These are phyloP conservation scores for Synanceia verrucosa DNA, from an alignment of 2,797 vertebrate species.

Conservation along the genomic window DNA sequence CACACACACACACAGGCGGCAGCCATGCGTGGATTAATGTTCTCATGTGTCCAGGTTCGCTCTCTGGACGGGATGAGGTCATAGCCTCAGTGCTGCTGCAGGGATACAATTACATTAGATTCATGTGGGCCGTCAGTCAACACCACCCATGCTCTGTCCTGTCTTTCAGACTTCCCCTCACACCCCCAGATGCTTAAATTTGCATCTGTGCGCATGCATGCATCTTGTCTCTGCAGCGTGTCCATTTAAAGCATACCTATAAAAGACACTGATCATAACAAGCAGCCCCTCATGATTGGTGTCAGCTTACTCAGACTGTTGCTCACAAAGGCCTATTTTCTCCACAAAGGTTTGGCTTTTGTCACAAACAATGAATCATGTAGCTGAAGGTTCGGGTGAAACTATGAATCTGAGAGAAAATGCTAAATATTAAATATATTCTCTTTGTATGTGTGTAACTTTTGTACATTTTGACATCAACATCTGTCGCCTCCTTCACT, in stretches of 20 bases:
- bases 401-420: not conserved
- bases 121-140: slow-evolving; percentile 51
- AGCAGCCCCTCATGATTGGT: not conserved
- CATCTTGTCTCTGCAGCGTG: not conserved
- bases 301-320: slow-evolving; percentile 34
- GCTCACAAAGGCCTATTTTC: slow-evolving; percentile 19
- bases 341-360: slow-evolving; percentile 12
- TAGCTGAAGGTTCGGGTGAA: slow-evolving; percentile 17
- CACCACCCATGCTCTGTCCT: slow-evolving; percentile 39
- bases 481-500: not conserved
- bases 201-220: not conserved
- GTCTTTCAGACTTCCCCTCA: slow-evolving; percentile 24
- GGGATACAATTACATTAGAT: slow-evolving; percentile 63
- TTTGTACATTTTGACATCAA: slow-evolving; percentile 1
- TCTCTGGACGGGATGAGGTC: slow-evolving; percentile 64
- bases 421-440: not conserved
- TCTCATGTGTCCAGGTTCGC: slow-evolving; percentile 65
- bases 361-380: not conserved
- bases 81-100: slow-evolving; percentile 50
- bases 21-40: slow-evolving; percentile 53
- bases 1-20: slow-evolving; percentile 7
- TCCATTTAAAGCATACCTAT: not conserved
- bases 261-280: slow-evolving; percentile 9
- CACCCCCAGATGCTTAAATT: slow-evolving; percentile 17
- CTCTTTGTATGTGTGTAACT: no score